phyloP scores from a whole-genome alignment of 2,797 vertebrate genomes.

The Lepus townsendii region DNA sequence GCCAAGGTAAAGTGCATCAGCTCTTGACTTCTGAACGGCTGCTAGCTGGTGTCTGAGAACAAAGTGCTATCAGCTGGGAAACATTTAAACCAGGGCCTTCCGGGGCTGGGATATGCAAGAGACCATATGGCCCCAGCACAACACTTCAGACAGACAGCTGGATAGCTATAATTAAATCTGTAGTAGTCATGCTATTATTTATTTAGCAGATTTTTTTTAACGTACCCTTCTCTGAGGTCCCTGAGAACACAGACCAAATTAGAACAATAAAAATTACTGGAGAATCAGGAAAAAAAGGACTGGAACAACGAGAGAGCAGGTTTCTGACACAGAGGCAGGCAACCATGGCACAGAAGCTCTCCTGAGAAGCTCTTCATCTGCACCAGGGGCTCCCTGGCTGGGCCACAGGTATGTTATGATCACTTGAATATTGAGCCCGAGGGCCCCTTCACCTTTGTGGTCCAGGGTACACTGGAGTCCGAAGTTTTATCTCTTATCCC shows the following conservation, averaged over 20 bases:
- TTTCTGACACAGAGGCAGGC: neutral
- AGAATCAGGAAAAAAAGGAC: constrained; percentile 31
- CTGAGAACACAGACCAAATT: constrained; percentile 78
- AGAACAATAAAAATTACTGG: constrained; percentile 75
- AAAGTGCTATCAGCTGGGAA: neutral
- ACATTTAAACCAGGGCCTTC: constrained; percentile 14
- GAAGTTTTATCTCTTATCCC: neutral
- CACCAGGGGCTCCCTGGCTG: neutral
- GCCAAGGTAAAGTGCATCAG: neutral
- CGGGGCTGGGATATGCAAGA: neutral
- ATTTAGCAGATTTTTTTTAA: constrained; percentile 74
- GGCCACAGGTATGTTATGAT: neutral
- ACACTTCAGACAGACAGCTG: constrained; percentile 70
- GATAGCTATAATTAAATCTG: constrained; percentile 80
- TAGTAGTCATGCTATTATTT: constrained; percentile 81
- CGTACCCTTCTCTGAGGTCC: constrained; percentile 73
- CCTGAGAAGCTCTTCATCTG: neutral
- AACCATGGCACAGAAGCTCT: neutral
- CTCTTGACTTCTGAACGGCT: constrained; percentile 19
- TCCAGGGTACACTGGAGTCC: neutral
- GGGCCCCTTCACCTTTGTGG: neutral
- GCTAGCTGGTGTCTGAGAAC: constrained; percentile 17
- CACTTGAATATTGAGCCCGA: neutral
- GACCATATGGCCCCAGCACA: constrained; percentile 65
- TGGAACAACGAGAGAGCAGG: neutral